Evolutionary conservation across 35 echinoderm and acorn worm species (phyloP), one percentile per base, ranked within the genome.

Genomic region (Strongylocentrotus purpuratus): DNA sequence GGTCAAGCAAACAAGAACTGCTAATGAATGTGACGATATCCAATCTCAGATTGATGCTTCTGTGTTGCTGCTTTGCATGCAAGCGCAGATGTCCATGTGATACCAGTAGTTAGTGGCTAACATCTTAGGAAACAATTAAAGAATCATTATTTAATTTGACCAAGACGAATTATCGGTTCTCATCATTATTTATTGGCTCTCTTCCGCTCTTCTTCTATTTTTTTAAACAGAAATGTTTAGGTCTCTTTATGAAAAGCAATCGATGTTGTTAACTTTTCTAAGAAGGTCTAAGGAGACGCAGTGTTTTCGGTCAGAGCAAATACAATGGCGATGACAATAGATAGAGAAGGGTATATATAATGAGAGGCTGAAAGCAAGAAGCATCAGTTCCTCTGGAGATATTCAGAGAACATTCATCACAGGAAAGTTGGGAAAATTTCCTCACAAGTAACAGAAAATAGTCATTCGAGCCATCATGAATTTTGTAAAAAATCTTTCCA

Each of bases 131-230:
- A 78, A 78, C 1, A 28, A 78, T 78, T 78, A 28, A n/a, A 18
- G 65, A 78, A 78, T 78, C n/a, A 78, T 78, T 78, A 78, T 78
- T 78, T n/a, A 4, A 78, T 78, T 78, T n/a, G 65, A 78, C 65
- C 65, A 28, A 78, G 65, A 78, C 65, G 28, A n/a, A 78, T 78
- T 28, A 70, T 70, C 61, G 7, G 20, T 22, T 1, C 20, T 18
- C 65, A 4, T 78, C 20, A 28, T 78, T 3, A 28, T n/a, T 78
- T 7, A 7, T 78, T 22, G 18, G 22, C 65, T 55, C 50, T 28
- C 28, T 78, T 78, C 28, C 65, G 20, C 18, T n/a, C 20, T 78
- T 70, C 25, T n/a, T 78, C 28, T 28, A 7, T 78, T 78, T 70
- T 28, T 28, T 70, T 78, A 7, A 7, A 8, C 20, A 55, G 50